Base-by-base conservation (phyloP, 2,113 vertebrate species). In the Phodopus roborovskii region DNA sequence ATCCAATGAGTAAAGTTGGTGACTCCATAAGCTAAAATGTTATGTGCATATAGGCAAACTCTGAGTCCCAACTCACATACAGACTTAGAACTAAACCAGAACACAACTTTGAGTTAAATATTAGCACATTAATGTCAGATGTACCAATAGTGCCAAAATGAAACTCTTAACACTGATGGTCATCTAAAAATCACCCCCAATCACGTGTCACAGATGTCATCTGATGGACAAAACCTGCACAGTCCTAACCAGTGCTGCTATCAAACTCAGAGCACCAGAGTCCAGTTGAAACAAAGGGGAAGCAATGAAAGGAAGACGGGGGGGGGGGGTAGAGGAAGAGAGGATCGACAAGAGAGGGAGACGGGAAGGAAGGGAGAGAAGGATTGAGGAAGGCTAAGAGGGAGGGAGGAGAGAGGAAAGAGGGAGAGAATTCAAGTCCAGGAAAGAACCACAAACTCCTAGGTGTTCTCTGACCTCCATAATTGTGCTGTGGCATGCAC, bases 341-440 rank as follows among this genome's bases (percentile, higher is more conserved):
- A 50, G 2, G 8, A 1, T 45, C 3, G 45, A 6, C 45, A 45
- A 22, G 70, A 19, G 20, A 9, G 6, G 15, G 11, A 16, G 45
- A 4, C 48, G 7, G 0, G 7, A 15, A 39, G 42, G 12, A 3
- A 50, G 7, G 7, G 3, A 33, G 1, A 3, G 4, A 9, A 0
- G 9, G 68, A 36, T 13, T 15, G 4, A 28, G 39, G 16, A 5
- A 39, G 24, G 5, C 4, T 68, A 13, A 39, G 3, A 64, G 1
- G 5, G 2, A 26, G 3, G 30, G 7, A 33, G 5, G 10, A 6
- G 42, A 4, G 33, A 19, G 64, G 12, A 77, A 5, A 24, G 24
- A 45, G 5, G 39, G 11, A 75, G 24, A 11, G 45, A 75, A 36
- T 7, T 39, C 36, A n/a, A 58, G 53, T 58, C 33, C 33, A 58